Evolutionary conservation across 2,797 vertebrate genomes (phyloP).

Genomic region (Phalanger gymnotis): DNA sequence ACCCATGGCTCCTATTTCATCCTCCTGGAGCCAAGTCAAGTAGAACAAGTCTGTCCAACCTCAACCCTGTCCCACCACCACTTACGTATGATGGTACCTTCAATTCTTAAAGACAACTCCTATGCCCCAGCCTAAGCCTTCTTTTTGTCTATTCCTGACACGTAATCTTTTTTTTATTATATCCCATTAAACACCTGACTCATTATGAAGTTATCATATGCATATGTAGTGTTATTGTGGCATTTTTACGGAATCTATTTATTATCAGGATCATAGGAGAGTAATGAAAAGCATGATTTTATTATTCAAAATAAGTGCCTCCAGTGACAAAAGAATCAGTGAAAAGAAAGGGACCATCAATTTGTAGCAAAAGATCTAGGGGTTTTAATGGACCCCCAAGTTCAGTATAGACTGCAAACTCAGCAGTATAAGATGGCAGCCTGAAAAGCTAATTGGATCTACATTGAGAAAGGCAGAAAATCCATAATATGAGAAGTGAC

Average conservation of each 20-base stretch:
- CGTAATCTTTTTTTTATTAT: neutral
- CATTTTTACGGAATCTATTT: neutral
- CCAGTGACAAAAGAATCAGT: neutral
- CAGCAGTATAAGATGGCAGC: neutral
- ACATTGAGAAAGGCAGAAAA: neutral
- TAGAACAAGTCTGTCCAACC: neutral
- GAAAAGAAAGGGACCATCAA: neutral
- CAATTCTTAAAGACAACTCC: neutral
- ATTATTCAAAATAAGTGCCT: neutral
- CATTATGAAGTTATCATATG: neutral
- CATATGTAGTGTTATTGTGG: neutral
- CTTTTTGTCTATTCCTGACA: neutral
- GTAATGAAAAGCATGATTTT: neutral
- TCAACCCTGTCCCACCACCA: neutral
- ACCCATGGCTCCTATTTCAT: neutral
- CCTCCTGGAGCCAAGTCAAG: neutral
- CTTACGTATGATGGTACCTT: neutral
- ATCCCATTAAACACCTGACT: neutral
- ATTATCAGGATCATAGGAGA: neutral
- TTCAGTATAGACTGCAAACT: neutral
- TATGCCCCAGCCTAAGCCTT: neutral
- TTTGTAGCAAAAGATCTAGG: neutral
- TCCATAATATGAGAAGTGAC: neutral
- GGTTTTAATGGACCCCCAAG: neutral
- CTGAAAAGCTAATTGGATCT: neutral